Percentiles rank a stretch among this genome's conserved stretches.
These are phyloP conservation scores for Pristionchus fissidentatus DNA, from an alignment of 2,888 invertebrate species.

Conservation along the genomic window DNA sequence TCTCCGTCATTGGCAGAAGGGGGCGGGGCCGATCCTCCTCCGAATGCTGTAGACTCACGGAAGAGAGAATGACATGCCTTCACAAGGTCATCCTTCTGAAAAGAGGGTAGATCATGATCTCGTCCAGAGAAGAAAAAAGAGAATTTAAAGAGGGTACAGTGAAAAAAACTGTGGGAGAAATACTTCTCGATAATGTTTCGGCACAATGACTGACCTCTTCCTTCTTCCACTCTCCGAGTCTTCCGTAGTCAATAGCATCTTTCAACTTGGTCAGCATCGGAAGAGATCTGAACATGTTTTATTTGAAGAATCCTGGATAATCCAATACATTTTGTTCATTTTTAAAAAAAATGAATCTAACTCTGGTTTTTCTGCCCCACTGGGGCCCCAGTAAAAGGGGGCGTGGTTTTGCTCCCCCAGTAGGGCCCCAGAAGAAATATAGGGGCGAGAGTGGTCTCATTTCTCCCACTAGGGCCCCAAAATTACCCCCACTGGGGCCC, in stretches of 20 bases:
- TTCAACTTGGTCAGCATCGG: slow-evolving; percentile 59
- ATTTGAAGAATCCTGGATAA: no score
- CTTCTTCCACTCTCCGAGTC: slow-evolving; percentile 63
- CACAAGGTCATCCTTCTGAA: slow-evolving; percentile 50
- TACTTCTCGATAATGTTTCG: background rate
- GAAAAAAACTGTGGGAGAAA: background rate
- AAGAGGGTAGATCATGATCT: background rate
- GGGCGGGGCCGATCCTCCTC: slow-evolving; percentile 56
- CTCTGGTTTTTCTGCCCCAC: no score
- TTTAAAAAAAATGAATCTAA: no score
- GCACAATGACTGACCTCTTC: slow-evolving; percentile 55
- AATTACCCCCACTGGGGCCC: no score
- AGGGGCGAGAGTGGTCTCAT: no score
- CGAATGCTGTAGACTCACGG: slow-evolving; percentile 59
- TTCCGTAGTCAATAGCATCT: slow-evolving; percentile 64
- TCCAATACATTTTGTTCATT: no score
- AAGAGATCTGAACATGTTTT: slow-evolving; percentile 55
- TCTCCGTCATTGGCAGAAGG: slow-evolving; percentile 30
- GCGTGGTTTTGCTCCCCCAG: no score
- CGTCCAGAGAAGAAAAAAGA: background rate
- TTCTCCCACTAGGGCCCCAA: no score
- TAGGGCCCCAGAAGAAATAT: no score
- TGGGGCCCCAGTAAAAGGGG: no score
- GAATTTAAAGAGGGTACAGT: background rate
- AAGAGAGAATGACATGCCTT: slow-evolving; percentile 56